These are phyloP conservation scores for Globia sparganii DNA, from an alignment of 2,888 invertebrate genomes.

Conservation along the genomic window DNA sequence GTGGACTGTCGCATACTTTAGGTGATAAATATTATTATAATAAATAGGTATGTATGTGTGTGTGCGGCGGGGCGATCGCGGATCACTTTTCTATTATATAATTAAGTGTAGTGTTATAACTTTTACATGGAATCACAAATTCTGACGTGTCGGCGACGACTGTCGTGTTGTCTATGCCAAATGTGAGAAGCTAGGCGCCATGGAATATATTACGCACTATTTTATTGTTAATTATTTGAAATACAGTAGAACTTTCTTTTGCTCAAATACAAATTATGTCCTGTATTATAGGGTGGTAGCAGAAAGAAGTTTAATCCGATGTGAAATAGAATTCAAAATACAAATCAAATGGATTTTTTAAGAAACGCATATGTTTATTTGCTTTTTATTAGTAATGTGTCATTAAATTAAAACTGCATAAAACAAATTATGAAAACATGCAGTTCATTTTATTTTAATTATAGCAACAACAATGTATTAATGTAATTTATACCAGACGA, in stretches of 20 bases:
- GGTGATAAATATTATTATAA: conserved; percentile 74
- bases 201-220: conserved; percentile 50
- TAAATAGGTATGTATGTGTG: conserved; percentile 69
- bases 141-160: conserved; percentile 76
- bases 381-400: conserved; percentile 24
- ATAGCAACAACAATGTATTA: conserved; percentile 24
- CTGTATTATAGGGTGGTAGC: conserved; percentile 48
- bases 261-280: conserved; percentile 62
- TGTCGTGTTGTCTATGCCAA: conserved; percentile 75
- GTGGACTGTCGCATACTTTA: conserved; percentile 75
- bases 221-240: conserved; percentile 51
- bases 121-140: conserved; percentile 89
- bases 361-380: conserved; percentile 32
- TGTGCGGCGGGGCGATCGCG: conserved; percentile 84
- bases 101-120: conserved; percentile 88
- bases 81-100: conserved; percentile 80
- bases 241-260: conserved; percentile 60
- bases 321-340: conserved; percentile 12
- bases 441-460: conserved; percentile 32
- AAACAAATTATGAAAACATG: conserved; percentile 28
- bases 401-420: conserved; percentile 30
- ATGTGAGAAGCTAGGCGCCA: conserved; percentile 59
- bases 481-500: conserved; percentile 24
- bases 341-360: conserved; percentile 26
- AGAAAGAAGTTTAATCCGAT: conserved; percentile 18